Percentiles rank a stretch among this genome's conserved stretches.
These are phyloP conservation scores for Athalia cordata DNA, from an alignment of 2,888 invertebrate genomes.

Conservation along the genomic window DNA sequence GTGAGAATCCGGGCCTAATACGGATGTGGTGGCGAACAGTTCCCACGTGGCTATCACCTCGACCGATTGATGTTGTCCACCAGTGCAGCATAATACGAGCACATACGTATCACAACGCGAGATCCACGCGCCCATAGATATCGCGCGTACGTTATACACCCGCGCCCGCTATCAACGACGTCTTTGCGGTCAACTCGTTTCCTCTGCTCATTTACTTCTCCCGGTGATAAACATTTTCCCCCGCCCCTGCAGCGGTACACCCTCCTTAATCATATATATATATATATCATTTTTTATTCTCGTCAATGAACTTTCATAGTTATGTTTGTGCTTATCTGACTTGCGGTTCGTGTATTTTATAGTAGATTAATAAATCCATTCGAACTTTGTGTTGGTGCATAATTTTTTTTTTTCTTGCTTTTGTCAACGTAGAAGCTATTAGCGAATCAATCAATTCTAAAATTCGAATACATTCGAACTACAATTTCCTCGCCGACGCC, in stretches of 20 bases:
- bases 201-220: conserved; percentile 50
- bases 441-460: too few relatives aligned
- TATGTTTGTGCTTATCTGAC: too few relatives aligned
- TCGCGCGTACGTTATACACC: conserved; percentile 47
- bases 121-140: conserved; percentile 29
- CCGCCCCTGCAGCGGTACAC: not conserved
- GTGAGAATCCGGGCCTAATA: conserved; percentile 8
- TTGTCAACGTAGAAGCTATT: too few relatives aligned
- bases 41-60: conserved; percentile 39
- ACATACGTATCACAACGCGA: conserved; percentile 20
- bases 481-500: not conserved
- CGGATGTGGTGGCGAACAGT: conserved; percentile 33
- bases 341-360: too few relatives aligned
- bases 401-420: too few relatives aligned
- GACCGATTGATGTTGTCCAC: conserved; percentile 34
- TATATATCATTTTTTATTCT: too few relatives aligned
- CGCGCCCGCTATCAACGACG: conserved; percentile 51
- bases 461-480: too few relatives aligned
- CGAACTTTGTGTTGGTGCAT: too few relatives aligned
- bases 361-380: too few relatives aligned
- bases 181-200: conserved; percentile 58
- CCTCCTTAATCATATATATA: not conserved
- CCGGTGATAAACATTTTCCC: not conserved
- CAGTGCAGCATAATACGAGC: too few relatives aligned
- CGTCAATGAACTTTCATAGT: too few relatives aligned